Base-by-base conservation (phyloP, 1,140 invertebrate species). In the Caenorhabditis tropicalis region DNA sequence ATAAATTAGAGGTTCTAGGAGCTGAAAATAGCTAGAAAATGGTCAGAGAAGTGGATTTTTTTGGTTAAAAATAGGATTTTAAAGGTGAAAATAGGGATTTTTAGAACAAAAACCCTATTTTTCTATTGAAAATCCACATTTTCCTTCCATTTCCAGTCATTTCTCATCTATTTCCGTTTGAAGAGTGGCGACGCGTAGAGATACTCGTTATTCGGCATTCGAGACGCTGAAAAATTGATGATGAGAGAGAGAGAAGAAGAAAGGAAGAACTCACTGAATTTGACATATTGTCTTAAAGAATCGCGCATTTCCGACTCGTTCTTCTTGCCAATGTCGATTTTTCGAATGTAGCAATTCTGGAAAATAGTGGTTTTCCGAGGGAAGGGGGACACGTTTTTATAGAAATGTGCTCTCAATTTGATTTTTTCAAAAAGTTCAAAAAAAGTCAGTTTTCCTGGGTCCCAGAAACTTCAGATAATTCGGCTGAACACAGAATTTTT, bases 261-360 rank as follows among this genome's bases (percentile, higher is more conserved):
- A 0, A 9, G n/a, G 33, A 31, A 24, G 15, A 12, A 74, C 65
- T 74, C 65, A 74, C 65, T 74, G 65, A 74, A 74, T 74, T 74
- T 74, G 65, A 74, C 65, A 74, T 74, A 74, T n/a, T 74, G 33
- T 36, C 65, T 12, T n/a, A 74, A 74, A 43, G 65, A 74, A 74
- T 74, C 65, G 9, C 65, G 65, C 65, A 74, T 39, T 74, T 74
- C 65, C 36, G 65, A 43, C 9, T 46, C 36, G 36, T 15, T 74
- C 24, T 74, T 74, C 65, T 74, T 74, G 16, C 65, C 65, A 74
- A 74, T 74, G 43, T 74, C 65, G 24, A 74, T 74, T 36, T 74
- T 74, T 24, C 65, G 65, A 74, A 74, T 74, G 65, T 74, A 74
- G 65, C 65, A 74, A n/a, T 74, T 74, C 65, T 74, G 33, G 10